Evolutionary conservation across 2,888 invertebrate genomes (phyloP), one percentile per base, ranked within the genome.

Genomic region (Crematogaster levior): DNA sequence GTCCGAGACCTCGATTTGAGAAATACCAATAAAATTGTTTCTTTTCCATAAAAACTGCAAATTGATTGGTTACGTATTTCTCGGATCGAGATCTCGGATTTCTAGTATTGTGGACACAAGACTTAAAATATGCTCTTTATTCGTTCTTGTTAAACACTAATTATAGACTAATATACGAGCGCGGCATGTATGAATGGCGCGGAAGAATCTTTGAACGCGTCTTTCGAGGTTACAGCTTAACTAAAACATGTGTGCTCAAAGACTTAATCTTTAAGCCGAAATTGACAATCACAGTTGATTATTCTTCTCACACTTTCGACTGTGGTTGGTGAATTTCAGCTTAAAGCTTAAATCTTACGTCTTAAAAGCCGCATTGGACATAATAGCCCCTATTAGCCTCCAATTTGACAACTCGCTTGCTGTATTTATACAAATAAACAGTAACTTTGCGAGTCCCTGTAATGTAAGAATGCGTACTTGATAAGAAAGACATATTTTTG

Each of bases 311-410:
- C n/a, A n/a, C n/a, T n/a, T n/a, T n/a, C n/a, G n/a, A n/a, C n/a
- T n/a, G n/a, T n/a, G n/a, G n/a, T n/a, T n/a, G n/a, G n/a, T n/a
- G n/a, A n/a, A n/a, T n/a, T n/a, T n/a, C n/a, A n/a, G n/a, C n/a
- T n/a, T n/a, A n/a, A n/a, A n/a, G n/a, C n/a, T n/a, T n/a, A n/a
- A n/a, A n/a, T n/a, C n/a, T n/a, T n/a, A n/a, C n/a, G n/a, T n/a
- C n/a, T n/a, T n/a, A n/a, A n/a, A n/a, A n/a, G n/a, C n/a, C n/a
- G n/a, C n/a, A n/a, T 34, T 34, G 3, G 10, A 40, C 3, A 65
- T 79, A 70, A 56, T 70, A 9, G 10, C 12, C 21, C 1, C 18
- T 56, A 43, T 77, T 79, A 68, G 40, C 40, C 56, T 43, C 12
- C 18, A 53, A 65, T 65, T 77, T 43, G 27, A 43, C 12, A 30